A percentile compares a stretch with the other conserved stretches of the same genome.
Conservation (phyloP, 2,113 vertebrate genomes). For the Mormoops blainvillei region DNA sequence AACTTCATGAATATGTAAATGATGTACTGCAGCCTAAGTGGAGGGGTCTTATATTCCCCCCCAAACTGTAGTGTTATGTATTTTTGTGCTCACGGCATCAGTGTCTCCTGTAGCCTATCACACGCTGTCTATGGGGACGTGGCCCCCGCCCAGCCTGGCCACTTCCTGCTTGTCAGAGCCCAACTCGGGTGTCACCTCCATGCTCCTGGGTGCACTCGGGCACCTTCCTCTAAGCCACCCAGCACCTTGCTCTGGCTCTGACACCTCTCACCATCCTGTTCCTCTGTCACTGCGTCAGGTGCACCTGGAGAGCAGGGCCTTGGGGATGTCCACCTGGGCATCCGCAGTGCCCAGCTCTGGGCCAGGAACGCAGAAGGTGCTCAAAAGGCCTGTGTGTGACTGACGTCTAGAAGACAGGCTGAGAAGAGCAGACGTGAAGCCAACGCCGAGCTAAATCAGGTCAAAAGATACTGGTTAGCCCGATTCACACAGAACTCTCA, state of each 20-base stretch:
- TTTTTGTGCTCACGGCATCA: accelerated
- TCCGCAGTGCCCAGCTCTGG: neutral
- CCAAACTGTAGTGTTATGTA: neutral
- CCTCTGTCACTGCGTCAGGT: neutral
- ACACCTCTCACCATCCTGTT: neutral
- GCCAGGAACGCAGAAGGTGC: neutral
- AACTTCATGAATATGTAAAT: neutral
- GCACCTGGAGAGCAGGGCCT: neutral
- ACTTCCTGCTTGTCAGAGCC: neutral
- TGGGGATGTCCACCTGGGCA: too few species aligned
- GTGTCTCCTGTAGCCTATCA: neutral
- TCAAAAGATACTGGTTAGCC: neutral
- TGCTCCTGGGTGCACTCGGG: accelerated
- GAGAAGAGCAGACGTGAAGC: neutral
- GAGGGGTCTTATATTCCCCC: neutral
- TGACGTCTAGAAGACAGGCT: neutral
- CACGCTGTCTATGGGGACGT: accelerated
- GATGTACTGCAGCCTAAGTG: accelerated
- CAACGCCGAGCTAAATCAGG: neutral
- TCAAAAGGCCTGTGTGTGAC: neutral
- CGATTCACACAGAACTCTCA: neutral
- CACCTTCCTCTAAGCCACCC: neutral
- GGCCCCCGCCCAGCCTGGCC: accelerated
- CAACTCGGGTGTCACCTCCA: neutral
- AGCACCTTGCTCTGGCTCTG: neutral